These are phyloP conservation scores for Phoenicopterus ruber DNA, from an alignment of 2,113 vertebrate species.

Conservation along the genomic window DNA sequence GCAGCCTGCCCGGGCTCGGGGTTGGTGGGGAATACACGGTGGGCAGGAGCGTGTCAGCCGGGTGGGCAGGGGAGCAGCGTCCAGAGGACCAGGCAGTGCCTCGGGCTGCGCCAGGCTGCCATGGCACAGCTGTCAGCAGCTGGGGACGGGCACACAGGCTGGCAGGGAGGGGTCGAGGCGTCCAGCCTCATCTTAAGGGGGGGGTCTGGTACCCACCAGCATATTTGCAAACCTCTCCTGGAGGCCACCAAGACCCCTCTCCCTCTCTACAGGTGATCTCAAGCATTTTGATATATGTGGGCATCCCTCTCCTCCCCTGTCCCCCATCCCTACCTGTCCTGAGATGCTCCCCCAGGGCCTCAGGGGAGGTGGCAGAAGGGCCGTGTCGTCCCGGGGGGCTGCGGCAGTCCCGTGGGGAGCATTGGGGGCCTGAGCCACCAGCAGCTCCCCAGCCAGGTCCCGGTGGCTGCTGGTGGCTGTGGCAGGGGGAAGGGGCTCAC, in stretches of 20 bases:
- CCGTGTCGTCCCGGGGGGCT: not conserved
- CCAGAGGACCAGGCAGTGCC: not conserved
- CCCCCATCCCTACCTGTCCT: conserved; percentile 25
- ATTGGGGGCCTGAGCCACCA: not conserved
- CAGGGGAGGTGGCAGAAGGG: not conserved
- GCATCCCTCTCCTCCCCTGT: not conserved
- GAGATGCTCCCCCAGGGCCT: not conserved
- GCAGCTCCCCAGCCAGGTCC: not conserved
- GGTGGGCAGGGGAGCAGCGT: not conserved
- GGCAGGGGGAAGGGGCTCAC: conserved; percentile 1
- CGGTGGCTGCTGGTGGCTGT: not conserved
- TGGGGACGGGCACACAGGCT: accelerated
- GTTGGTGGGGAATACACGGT: accelerated
- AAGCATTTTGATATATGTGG: not conserved
- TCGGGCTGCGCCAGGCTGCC: accelerated
- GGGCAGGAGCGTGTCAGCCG: not conserved
- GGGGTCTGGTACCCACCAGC: not conserved
- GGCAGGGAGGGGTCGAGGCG: not conserved
- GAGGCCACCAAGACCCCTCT: not conserved
- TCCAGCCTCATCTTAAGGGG: not conserved
- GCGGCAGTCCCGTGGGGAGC: not conserved
- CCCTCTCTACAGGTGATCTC: not conserved
- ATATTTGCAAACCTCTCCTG: not conserved
- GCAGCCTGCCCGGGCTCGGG: not conserved
- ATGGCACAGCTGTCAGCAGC: not conserved